Base-by-base conservation (phyloP, 2,113 vertebrate species). In the Sebastes schlegelii region DNA sequence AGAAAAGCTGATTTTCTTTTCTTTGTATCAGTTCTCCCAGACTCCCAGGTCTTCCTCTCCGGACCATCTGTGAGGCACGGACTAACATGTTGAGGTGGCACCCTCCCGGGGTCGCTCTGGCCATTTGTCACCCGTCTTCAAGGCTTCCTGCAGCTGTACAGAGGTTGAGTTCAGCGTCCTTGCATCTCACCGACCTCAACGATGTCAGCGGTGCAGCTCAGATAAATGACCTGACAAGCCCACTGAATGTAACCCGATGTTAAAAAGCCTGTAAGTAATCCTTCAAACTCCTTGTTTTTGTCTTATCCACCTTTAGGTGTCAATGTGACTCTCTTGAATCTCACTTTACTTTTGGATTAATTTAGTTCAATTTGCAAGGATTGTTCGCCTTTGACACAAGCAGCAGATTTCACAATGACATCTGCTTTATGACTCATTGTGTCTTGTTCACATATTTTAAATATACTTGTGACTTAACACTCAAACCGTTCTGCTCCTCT, bases 191-290 rank as follows among this genome's bases (percentile, higher is more conserved):
- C 23, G 78, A 86, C 83, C 76, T 80, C 75, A 69, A 46, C 80
- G n/a, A 70, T 84, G 86, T 82, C 86, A 78, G 79, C 84, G 43
- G 67, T 13, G 61, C 68, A 69, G 79, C 58, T 0, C 81, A 82
- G 85, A 88, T 78, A 72, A 88, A 92, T 74, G 70, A 88, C 71
- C 85, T 66, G 81, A 85, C 76, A 78, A 81, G 77, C 68, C 62
- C 21, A 6, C 68, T 1, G 48, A 80, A 55, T 74, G 77, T 79
- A 78, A 80, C 74, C 72, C 14, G 42, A 5, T 62, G 79, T 71
- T 52, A 16, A 55, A 71, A 83, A 63, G 65, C 62, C 45, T 6
- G 3, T 7, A 26, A 11, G 57, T 46, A 49, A 66, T 85, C 83
- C 69, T 51, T 77, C 67, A 82, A 74, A 7, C 26, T 71, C 17